Evolutionary conservation across 1,140 invertebrate genomes (phyloP), one percentile per base, ranked within the genome.

Genomic region (Archivesica marissinica): DNA sequence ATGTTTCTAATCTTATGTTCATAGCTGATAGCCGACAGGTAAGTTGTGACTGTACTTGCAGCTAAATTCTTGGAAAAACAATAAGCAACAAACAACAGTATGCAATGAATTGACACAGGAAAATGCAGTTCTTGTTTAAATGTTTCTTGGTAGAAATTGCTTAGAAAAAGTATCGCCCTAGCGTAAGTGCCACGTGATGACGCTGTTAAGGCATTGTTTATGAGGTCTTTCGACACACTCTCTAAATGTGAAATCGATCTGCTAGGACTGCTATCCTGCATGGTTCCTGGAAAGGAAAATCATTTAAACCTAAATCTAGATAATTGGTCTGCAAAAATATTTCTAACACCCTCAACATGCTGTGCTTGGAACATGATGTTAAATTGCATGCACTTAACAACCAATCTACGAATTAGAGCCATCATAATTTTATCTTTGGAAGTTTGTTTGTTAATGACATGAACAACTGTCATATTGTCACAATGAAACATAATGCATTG

Each of bases 381-480:
- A 59, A 82, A 28, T 61, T 78, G 59, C 15, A 88, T 20, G 7
- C 59, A 35, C 1, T n/a, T 3, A 13, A 83, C 2, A 20, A 82
- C 77, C 15, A 88, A 54, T 13, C 61, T 76, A 0, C 81, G 56
- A 20, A 88, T 3, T 33, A 82, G 56, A 13, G 9, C n/a, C 85
- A 88, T 87, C 3, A 88, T 23, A 11, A 23, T 3, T n/a, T 30
- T 39, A 44, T 85, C 39, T 59, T 72, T 81, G 35, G 44, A 72
- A 6, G 86, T 25, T 35, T 76, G 64, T 39, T 74, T 82, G 47
- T 87, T 87, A 9, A 87, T 85, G 17, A 85, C 72, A 39, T 70
- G 30, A 11, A 87, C 85, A 0, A 87, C 72, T 9, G 85, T 61
- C 28, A 25, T 2, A 70, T 87, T 88, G 52, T 88, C 87, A 28